phyloP scores from a whole-genome alignment of 2,797 vertebrate genomes.

The Enteromius radiatus region DNA sequence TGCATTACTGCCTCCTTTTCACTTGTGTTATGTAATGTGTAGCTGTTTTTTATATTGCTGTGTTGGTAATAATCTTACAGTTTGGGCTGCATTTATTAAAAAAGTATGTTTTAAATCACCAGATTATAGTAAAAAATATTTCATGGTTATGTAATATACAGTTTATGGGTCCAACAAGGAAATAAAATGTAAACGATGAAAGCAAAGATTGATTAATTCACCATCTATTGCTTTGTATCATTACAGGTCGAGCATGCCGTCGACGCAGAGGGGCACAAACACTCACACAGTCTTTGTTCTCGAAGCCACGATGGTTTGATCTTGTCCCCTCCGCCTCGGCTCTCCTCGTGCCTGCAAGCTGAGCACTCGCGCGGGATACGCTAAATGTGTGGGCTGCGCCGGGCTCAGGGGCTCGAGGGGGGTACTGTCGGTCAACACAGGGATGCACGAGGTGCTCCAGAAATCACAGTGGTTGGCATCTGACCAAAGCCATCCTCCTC shows the following conservation, averaged over 20 bases:
- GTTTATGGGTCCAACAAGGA: background rate
- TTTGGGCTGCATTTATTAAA: background rate
- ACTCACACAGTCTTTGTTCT: slow-evolving; percentile 45
- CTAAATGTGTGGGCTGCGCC: slow-evolving; percentile 1
- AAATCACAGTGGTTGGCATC: slow-evolving; percentile 51
- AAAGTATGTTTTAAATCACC: background rate
- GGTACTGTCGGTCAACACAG: slow-evolving; percentile 60
- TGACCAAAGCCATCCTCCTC: slow-evolving; percentile 52
- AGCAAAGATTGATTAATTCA: slow-evolving; percentile 48
- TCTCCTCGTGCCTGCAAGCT: slow-evolving; percentile 1
- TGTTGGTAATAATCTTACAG: background rate
- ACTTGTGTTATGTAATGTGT: background rate
- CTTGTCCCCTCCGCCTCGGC: slow-evolving; percentile 19
- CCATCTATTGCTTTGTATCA: slow-evolving; percentile 49
- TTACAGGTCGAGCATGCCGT: slow-evolving; percentile 11
- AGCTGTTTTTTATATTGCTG: background rate
- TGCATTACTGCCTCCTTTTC: background rate
- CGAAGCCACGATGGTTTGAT: slow-evolving; percentile 14
- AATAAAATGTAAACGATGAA: slow-evolving; percentile 26
- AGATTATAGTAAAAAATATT: background rate
- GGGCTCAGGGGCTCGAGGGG: slow-evolving; percentile 33
- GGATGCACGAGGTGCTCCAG: slow-evolving; percentile 30
- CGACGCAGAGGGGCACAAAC: slow-evolving; percentile 26
- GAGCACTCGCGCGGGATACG: background rate
- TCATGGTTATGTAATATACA: background rate